Evolutionary conservation across 2,888 invertebrate species (phyloP).

Genomic region (Galerucella nymphaeae): DNA sequence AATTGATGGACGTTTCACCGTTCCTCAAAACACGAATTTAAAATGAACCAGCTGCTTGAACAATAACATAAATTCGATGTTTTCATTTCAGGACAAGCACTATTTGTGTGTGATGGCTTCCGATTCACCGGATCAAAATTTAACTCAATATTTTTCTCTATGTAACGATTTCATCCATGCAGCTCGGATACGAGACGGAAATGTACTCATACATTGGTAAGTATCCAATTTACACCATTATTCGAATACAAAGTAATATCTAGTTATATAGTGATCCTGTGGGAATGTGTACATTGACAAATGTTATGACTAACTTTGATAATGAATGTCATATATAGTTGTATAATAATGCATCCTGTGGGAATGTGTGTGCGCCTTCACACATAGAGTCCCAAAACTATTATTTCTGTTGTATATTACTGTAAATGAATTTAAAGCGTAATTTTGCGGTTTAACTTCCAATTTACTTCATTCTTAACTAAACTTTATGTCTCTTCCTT

Average conservation of each 20-base stretch:
- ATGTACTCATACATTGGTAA: conserved; percentile 95
- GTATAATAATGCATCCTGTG: background rate
- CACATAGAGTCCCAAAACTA: too few relatives aligned
- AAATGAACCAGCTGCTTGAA: background rate
- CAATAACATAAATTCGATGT: conserved; percentile 50
- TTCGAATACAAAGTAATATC: background rate
- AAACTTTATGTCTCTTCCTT: background rate
- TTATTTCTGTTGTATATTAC: too few relatives aligned
- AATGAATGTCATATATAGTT: background rate
- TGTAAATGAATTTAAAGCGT: too few relatives aligned
- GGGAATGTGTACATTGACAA: background rate
- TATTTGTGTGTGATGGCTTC: conserved; percentile 95
- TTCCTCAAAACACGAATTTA: too few relatives aligned
- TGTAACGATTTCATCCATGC: conserved; percentile 98
- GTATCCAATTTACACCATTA: conserved; percentile 45
- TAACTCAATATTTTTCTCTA: conserved; percentile 90
- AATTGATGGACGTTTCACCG: too few relatives aligned
- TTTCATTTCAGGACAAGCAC: conserved; percentile 85
- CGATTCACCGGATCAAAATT: conserved; percentile 94
- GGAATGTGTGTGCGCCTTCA: too few relatives aligned
- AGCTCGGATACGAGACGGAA: conserved; percentile 88
- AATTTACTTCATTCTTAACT: too few relatives aligned
- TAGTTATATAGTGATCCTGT: background rate
- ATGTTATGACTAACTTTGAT: background rate
- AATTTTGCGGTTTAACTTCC: too few relatives aligned